Evolutionary conservation across 1,140 invertebrate genomes (phyloP).

Genomic region (Oppia nitens): DNA sequence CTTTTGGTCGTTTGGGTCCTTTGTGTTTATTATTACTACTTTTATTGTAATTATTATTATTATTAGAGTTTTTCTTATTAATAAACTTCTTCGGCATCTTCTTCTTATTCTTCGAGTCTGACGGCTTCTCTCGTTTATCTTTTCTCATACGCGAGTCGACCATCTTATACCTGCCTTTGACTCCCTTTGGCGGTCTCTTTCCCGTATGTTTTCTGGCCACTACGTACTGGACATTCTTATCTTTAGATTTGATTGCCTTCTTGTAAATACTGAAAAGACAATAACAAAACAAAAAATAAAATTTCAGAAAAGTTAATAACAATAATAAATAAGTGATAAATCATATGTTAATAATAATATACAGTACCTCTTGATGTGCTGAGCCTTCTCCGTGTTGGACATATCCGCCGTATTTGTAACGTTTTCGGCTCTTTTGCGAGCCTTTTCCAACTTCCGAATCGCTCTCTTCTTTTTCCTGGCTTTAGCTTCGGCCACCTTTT

Average conservation of each 20-base stretch:
- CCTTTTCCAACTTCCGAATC: conserved; percentile 66
- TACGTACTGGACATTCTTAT: conserved; percentile 79
- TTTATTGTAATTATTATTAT: too few species aligned
- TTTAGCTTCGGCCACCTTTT: conserved; percentile 96
- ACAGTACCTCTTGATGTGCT: conserved; percentile 64
- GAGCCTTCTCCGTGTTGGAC: conserved; percentile 72
- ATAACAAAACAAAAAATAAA: conserved; percentile 13
- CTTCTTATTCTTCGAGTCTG: not conserved
- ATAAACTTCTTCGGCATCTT: not conserved
- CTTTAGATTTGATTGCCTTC: conserved; percentile 44
- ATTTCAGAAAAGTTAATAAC: conserved; percentile 7
- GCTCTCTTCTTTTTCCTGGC: conserved; percentile 80
- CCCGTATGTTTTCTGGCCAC: conserved; percentile 76
- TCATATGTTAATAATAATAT: not conserved
- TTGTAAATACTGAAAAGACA: conserved; percentile 60
- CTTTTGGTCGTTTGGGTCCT: too few species aligned
- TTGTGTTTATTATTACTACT: too few species aligned
- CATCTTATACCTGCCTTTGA: conserved; percentile 80
- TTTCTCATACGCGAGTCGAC: conserved; percentile 94
- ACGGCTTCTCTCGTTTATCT: conserved; percentile 39
- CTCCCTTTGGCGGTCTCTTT: conserved; percentile 62
- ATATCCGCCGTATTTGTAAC: conserved; percentile 78
- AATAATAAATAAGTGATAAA: conserved; percentile 9
- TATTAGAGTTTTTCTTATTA: too few species aligned
- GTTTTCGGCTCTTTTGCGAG: conserved; percentile 84